Evolutionary conservation across 2,888 invertebrate species (phyloP).

Genomic region (Cheilosia grossa): DNA sequence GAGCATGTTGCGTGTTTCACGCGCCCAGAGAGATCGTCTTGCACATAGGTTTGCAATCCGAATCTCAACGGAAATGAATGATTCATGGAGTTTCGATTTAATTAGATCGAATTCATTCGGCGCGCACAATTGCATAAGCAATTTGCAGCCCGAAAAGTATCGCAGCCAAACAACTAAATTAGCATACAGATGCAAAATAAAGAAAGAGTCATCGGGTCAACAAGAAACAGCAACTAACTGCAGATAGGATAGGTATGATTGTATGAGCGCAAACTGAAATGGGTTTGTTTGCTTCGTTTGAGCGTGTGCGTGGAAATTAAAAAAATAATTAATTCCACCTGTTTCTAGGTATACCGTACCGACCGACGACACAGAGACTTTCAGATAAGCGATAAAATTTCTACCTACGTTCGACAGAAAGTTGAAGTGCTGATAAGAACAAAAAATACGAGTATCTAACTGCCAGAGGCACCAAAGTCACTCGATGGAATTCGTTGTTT

Average conservation of each 20-base stretch:
- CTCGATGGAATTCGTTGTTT: conserved; percentile 17
- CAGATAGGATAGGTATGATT: background rate
- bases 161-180: conserved; percentile 60
- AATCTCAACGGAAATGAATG: conserved; percentile 46
- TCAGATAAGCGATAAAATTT: conserved; percentile 11
- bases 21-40: conserved; percentile 17
- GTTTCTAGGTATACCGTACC: conserved; percentile 4
- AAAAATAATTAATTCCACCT: conserved; percentile 13
- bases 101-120: conserved; percentile 57
- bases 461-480: conserved; percentile 4
- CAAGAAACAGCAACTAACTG: conserved; percentile 27
- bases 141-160: conserved; percentile 25
- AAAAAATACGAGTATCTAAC: no score
- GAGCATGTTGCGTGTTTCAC: conserved; percentile 41
- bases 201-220: conserved; percentile 45
- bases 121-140: conserved; percentile 57
- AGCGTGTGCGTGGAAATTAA: conserved; percentile 4
- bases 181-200: conserved; percentile 42
- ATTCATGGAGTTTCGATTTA: conserved; percentile 56
- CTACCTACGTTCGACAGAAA: conserved; percentile 30
- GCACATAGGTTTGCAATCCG: conserved; percentile 16
- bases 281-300: background rate
- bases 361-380: background rate
- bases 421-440: conserved; percentile 44
- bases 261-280: background rate